Percentiles rank a stretch among this genome's conserved stretches.
phyloP scores from a whole-genome alignment of 1,140 invertebrate genomes.

The Mya arenaria region DNA sequence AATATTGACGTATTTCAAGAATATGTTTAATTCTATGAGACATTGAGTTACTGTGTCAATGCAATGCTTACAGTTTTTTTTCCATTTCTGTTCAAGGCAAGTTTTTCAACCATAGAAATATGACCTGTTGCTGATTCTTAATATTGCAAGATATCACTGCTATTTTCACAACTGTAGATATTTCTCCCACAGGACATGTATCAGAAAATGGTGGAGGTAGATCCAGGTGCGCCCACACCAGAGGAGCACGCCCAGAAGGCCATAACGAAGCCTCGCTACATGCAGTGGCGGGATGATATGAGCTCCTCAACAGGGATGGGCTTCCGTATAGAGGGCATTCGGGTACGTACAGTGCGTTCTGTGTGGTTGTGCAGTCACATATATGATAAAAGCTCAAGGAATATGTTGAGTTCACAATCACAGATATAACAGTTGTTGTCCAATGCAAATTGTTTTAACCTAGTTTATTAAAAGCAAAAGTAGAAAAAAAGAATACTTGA shows the following conservation, averaged over 20 bases:
- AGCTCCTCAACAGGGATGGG: slow-evolving; percentile 97
- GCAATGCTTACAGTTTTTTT: too few species aligned
- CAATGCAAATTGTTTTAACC: neutral
- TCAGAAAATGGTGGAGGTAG: slow-evolving; percentile 98
- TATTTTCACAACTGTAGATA: neutral
- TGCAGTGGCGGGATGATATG: slow-evolving; percentile 99
- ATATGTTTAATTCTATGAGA: too few species aligned
- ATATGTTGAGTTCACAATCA: neutral
- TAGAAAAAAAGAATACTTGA: too few species aligned
- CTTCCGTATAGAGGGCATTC: slow-evolving; percentile 98
- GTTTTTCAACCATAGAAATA: too few species aligned
- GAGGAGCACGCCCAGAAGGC: slow-evolving; percentile 94
- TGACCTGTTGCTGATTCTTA: too few species aligned
- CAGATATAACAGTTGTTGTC: neutral
- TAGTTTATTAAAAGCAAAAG: too few species aligned
- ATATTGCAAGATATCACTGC: too few species aligned
- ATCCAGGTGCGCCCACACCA: slow-evolving; percentile 92
- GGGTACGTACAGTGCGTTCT: slow-evolving; percentile 83
- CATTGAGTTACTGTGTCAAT: too few species aligned
- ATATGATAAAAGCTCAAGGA: neutral
- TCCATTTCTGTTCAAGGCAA: too few species aligned
- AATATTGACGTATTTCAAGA: too few species aligned
- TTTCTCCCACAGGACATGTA: slow-evolving; percentile 91
- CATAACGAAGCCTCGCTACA: slow-evolving; percentile 97
- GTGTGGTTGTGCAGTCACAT: neutral